A percentile compares a stretch with the other conserved stretches of the same genome.
Conservation (phyloP, 1,140 invertebrate genomes). For the Drosophila athabasca region DNA sequence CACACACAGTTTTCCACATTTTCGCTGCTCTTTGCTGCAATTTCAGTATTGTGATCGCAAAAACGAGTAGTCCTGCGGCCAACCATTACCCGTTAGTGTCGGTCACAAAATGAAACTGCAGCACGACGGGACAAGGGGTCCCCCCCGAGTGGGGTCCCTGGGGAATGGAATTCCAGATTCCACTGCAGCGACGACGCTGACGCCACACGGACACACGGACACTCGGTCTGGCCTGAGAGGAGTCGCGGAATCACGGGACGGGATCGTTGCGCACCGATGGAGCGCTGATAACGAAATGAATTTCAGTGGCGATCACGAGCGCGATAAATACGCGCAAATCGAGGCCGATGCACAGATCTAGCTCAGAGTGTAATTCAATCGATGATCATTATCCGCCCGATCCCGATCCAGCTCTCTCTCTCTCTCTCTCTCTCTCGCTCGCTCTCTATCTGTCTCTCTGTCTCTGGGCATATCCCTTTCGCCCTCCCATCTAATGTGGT, state of each 20-base stretch:
- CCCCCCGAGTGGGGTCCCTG: no score
- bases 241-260: background rate
- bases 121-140: conserved; percentile 23
- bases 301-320: conserved; percentile 64
- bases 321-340: conserved; percentile 73
- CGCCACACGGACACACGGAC: background rate
- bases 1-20: background rate
- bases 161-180: no score
- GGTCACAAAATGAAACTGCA: conserved; percentile 84
- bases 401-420: conserved; percentile 2
- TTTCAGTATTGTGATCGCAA: conserved; percentile 84
- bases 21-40: conserved; percentile 67
- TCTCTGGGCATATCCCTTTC: conserved; percentile 7
- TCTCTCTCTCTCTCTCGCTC: conserved; percentile 1
- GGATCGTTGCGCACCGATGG: conserved; percentile 46
- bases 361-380: conserved; percentile 72
- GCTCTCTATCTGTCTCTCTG: no score
- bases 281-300: conserved; percentile 81
- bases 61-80: conserved; percentile 77
- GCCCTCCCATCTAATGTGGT: conserved; percentile 25
- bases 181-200: no score
- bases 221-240: background rate
- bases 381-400: conserved; percentile 45
- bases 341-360: conserved; percentile 37
- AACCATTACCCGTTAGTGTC: conserved; percentile 83